phyloP scores from a whole-genome alignment of 2,113 vertebrate species.

The Pica pica region DNA sequence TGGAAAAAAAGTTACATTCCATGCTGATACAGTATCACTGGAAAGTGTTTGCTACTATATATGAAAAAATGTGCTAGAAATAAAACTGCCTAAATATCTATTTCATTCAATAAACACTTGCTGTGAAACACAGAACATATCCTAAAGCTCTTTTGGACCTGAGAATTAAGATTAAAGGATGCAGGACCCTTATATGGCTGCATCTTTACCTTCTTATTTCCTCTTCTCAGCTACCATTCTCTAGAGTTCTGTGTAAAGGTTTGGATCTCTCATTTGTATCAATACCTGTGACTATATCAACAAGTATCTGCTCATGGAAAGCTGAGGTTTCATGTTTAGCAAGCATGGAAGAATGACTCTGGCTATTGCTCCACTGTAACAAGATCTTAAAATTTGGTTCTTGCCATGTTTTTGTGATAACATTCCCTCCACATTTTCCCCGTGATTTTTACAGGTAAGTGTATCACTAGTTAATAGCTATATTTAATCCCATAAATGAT shows the following conservation, averaged over 20 bases:
- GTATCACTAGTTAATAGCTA: neutral
- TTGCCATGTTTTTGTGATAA: neutral
- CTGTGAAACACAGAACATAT: neutral
- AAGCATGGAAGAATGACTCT: neutral
- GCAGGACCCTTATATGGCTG: fast-evolving
- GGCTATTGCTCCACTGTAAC: neutral
- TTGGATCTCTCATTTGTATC: neutral
- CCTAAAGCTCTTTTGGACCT: neutral
- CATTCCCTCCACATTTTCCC: neutral
- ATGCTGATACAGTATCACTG: neutral
- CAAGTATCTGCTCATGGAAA: neutral
- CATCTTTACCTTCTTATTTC: neutral
- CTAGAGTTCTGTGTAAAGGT: neutral
- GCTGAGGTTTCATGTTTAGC: neutral
- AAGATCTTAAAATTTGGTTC: neutral
- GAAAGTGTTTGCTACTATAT: neutral
- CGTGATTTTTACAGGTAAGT: neutral
- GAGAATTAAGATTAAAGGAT: neutral
- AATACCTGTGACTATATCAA: neutral
- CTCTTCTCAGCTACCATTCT: neutral
- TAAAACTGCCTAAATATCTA: neutral
- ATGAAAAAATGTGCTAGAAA: neutral
- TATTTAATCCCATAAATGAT: neutral
- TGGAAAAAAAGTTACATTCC: neutral
- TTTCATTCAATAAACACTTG: neutral